Conservation (phyloP, 2,888 invertebrate genomes). For the Atherix ibis region DNA sequence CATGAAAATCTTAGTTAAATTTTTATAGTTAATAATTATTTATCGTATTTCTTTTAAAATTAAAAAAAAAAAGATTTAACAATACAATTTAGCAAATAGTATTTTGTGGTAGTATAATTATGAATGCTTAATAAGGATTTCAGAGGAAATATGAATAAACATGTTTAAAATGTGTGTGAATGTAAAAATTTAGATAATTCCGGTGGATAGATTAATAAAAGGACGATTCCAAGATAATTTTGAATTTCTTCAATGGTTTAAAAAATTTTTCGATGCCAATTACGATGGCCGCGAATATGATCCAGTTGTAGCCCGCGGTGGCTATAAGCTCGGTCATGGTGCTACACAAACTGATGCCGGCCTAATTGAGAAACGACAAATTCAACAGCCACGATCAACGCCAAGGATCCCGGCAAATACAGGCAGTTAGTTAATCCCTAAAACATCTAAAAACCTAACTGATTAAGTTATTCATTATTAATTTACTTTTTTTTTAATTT, state of each 20-base stretch:
- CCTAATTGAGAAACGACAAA: constrained; percentile 24
- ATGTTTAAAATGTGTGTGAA: not conserved
- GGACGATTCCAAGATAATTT: constrained; percentile 99
- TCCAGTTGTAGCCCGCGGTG: constrained; percentile 74
- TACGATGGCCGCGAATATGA: constrained; percentile 97
- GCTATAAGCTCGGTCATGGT: constrained; percentile 61
- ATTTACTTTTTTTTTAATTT: not conserved
- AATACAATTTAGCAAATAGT: too few relatives aligned
- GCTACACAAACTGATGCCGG: constrained; percentile 29
- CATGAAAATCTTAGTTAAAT: not conserved
- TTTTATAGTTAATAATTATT: not conserved
- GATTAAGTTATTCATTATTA: not conserved
- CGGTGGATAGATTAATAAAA: constrained; percentile 97
- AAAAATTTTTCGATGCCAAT: constrained; percentile 99
- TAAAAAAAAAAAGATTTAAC: too few relatives aligned
- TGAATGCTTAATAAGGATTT: not conserved
- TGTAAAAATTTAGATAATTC: constrained; percentile 61
- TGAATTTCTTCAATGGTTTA: constrained; percentile 99
- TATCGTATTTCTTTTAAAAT: not conserved
- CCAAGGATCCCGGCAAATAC: constrained; percentile 13
- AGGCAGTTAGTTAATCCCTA: constrained; percentile 13
- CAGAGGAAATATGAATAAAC: not conserved
- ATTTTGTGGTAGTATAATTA: too few relatives aligned
- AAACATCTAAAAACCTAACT: constrained; percentile 5
- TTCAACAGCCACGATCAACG: constrained; percentile 19